These are phyloP conservation scores for Epinotia nisella DNA, from an alignment of 2,888 invertebrate genomes.

Conservation along the genomic window DNA sequence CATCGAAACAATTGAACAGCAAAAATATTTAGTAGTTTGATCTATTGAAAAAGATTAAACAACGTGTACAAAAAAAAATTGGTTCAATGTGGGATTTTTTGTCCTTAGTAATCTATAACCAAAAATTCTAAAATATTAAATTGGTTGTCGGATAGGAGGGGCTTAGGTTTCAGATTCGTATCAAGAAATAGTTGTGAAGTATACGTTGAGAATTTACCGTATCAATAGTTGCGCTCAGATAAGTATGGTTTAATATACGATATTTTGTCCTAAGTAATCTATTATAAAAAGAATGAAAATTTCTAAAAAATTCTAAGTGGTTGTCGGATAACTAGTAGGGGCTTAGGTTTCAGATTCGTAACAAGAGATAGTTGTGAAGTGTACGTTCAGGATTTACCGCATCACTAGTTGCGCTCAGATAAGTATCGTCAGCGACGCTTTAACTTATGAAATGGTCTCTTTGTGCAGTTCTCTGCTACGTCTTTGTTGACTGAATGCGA, in stretches of 20 bases:
- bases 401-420: constrained; percentile 78
- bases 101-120: neutral
- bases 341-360: constrained; percentile 58
- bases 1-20: constrained; percentile 40
- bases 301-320: constrained; percentile 9
- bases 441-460: constrained; percentile 79
- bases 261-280: neutral
- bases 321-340: constrained; percentile 25
- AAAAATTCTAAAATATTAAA: constrained; percentile 1
- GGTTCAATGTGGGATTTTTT: neutral
- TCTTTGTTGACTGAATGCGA: constrained; percentile 76
- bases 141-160: constrained; percentile 21
- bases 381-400: constrained; percentile 76
- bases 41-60: neutral
- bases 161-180: constrained; percentile 58
- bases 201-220: constrained; percentile 76
- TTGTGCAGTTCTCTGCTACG: constrained; percentile 63
- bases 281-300: neutral
- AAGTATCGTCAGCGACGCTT: constrained; percentile 73
- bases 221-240: constrained; percentile 78
- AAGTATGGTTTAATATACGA: constrained; percentile 61
- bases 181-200: constrained; percentile 71
- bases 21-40: neutral
- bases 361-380: constrained; percentile 71
- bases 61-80: neutral